Percentiles rank a stretch among this genome's conserved stretches.
Evolutionary conservation across 2,888 invertebrate species (phyloP).

Genomic region (Caenorhabditis sinica): DNA sequence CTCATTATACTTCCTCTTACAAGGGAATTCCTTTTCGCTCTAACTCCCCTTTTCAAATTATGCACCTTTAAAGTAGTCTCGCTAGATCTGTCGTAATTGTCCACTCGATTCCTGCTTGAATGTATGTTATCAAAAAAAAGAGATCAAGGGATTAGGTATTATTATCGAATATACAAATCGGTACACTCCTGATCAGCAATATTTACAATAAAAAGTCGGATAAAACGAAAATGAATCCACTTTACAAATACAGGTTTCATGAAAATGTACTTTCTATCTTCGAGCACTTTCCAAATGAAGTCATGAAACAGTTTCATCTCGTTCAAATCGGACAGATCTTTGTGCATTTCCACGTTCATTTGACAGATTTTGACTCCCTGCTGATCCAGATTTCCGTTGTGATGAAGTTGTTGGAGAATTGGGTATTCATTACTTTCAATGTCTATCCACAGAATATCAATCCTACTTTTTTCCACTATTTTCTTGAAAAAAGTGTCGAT

Average conservation of each 20-base stretch:
- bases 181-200: conserved; percentile 45
- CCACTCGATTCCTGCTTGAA: no score
- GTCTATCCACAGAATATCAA: conserved; percentile 54
- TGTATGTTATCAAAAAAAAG: background rate
- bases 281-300: conserved; percentile 45
- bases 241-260: conserved; percentile 44
- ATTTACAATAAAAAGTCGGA: conserved; percentile 49
- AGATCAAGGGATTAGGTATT: background rate
- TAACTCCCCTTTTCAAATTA: no score
- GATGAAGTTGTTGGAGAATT: conserved; percentile 27
- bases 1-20: no score
- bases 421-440: conserved; percentile 47
- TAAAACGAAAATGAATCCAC: conserved; percentile 27
- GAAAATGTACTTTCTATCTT: conserved; percentile 32
- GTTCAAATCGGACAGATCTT: conserved; percentile 9
- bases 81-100: no score
- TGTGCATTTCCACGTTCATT: conserved; percentile 54
- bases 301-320: conserved; percentile 43
- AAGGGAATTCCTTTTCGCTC: no score
- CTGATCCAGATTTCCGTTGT: conserved; percentile 15
- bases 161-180: conserved; percentile 32
- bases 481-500: conserved; percentile 33
- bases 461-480: conserved; percentile 21
- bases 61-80: no score
- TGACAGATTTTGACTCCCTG: conserved; percentile 46